A percentile compares a stretch with the other conserved stretches of the same genome.
phyloP scores from a whole-genome alignment of 2,113 vertebrate genomes.

The Ophthalmolycus amberensis region DNA sequence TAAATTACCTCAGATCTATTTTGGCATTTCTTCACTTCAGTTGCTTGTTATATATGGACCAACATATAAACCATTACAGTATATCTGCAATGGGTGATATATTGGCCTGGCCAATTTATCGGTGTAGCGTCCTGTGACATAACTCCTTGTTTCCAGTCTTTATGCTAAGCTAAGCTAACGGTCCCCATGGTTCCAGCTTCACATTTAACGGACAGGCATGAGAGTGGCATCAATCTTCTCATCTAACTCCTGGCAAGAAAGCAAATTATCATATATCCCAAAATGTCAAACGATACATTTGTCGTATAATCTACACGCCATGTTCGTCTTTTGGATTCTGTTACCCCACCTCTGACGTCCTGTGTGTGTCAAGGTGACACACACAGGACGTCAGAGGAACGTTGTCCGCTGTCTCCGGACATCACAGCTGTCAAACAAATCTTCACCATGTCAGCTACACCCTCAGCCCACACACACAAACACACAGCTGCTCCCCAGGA shows the following conservation, averaged over 20 bases:
- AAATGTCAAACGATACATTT: not conserved
- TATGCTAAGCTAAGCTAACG: not conserved
- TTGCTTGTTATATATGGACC: not conserved
- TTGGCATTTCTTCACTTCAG: not conserved
- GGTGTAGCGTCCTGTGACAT: not conserved
- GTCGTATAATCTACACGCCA: not conserved
- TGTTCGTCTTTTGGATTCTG: constrained; percentile 26
- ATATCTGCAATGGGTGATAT: not conserved
- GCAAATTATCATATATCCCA: not conserved
- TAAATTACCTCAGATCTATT: not conserved
- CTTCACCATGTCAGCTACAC: constrained; percentile 55
- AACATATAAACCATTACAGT: not conserved
- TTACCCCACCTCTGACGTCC: not conserved
- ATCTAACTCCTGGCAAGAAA: not conserved
- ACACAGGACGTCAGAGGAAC: constrained; percentile 49
- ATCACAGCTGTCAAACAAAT: constrained; percentile 65
- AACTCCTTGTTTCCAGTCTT: not conserved
- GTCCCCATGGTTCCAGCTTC: not conserved
- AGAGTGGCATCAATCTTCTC: not conserved
- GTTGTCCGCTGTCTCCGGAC: constrained; percentile 55
- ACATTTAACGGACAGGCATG: not conserved
- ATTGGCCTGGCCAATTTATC: not conserved
- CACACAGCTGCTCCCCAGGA: constrained; percentile 51
- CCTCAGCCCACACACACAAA: constrained; percentile 32
- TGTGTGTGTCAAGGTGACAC: constrained; percentile 56